phyloP scores from a whole-genome alignment of 2,888 invertebrate species.

The Maniola hyperantus region DNA sequence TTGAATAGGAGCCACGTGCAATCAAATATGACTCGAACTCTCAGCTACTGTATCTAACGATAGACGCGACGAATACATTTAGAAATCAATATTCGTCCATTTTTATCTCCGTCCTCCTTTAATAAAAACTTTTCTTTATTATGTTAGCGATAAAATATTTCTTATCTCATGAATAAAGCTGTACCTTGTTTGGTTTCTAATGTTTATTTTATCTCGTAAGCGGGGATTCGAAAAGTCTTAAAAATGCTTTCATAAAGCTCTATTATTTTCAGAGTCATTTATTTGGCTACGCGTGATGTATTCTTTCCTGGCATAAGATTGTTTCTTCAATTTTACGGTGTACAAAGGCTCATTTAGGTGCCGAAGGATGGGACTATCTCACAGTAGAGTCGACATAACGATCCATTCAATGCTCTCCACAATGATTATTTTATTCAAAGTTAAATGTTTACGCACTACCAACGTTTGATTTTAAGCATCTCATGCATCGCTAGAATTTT shows the following conservation, averaged over 20 bases:
- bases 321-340: slow-evolving; percentile 37
- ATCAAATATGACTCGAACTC: slow-evolving; percentile 38
- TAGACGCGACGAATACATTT: slow-evolving; percentile 9
- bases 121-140: slow-evolving; percentile 21
- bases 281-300: slow-evolving; percentile 33
- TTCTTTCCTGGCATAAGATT: slow-evolving; percentile 33
- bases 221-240: slow-evolving; percentile 26
- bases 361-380: slow-evolving; percentile 39
- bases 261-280: slow-evolving; percentile 35
- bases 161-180: slow-evolving; percentile 36
- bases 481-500: slow-evolving; percentile 28
- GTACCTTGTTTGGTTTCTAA: slow-evolving; percentile 33
- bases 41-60: slow-evolving; percentile 35
- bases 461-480: slow-evolving; percentile 30
- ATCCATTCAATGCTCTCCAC: slow-evolving; percentile 62
- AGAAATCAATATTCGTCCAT: slow-evolving; percentile 26
- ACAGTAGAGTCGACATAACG: slow-evolving; percentile 54
- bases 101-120: slow-evolving; percentile 21
- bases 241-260: slow-evolving; percentile 24
- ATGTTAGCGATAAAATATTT: slow-evolving; percentile 30
- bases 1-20: slow-evolving; percentile 40
- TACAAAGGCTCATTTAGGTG: slow-evolving; percentile 56
- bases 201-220: slow-evolving; percentile 36
- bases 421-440: slow-evolving; percentile 65
- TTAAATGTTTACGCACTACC: slow-evolving; percentile 44